Evolutionary conservation across 2,113 vertebrate species (phyloP).

Genomic region (Pardalotus punctatus): DNA sequence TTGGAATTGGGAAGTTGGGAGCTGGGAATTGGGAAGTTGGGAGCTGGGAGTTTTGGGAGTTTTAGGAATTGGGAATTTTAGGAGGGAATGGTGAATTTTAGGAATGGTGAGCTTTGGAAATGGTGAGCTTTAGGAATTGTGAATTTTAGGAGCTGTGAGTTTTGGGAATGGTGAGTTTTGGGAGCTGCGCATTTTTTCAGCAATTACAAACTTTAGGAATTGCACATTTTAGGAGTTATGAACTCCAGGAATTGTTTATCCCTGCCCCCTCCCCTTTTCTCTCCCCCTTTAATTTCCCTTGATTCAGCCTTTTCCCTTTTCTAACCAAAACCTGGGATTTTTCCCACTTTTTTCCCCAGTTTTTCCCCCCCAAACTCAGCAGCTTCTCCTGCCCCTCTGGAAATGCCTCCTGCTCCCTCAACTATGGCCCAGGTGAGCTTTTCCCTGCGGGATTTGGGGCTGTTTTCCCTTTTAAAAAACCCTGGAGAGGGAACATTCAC

Average conservation of each 20-base stretch:
- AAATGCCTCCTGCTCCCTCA: conserved; percentile 73
- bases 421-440: conserved; percentile 75
- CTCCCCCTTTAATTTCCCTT: not conserved
- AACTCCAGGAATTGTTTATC: too few relatives aligned
- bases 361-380: conserved; percentile 62
- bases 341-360: conserved; percentile 21
- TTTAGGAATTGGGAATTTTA: too few relatives aligned
- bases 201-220: not conserved
- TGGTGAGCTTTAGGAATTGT: too few relatives aligned
- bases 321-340: not conserved
- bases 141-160: accelerated
- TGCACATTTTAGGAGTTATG: not conserved
- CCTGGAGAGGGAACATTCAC: too few relatives aligned
- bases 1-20: too few relatives aligned
- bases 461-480: not conserved
- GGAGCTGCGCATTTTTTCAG: too few relatives aligned
- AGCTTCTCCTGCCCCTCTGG: conserved; percentile 77
- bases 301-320: not conserved
- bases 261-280: too few relatives aligned
- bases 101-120: too few relatives aligned
- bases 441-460: not conserved
- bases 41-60: too few relatives aligned
- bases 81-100: too few relatives aligned
- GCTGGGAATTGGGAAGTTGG: too few relatives aligned
- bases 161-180: not conserved